Evolutionary conservation across 2,797 vertebrate species (phyloP), one percentile per base, ranked within the genome.

Genomic region (Prionace glauca): DNA sequence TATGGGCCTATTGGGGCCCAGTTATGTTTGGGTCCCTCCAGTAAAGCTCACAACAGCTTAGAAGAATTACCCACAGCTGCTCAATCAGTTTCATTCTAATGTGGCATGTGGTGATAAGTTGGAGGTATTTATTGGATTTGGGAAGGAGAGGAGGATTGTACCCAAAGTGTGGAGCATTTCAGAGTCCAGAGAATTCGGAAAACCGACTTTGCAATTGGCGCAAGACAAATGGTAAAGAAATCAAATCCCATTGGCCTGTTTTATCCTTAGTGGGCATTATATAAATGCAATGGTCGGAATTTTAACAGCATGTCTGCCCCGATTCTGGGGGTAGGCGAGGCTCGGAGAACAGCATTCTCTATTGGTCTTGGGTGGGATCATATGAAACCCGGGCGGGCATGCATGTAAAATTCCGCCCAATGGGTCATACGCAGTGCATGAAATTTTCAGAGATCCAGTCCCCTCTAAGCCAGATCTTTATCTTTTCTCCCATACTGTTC

Each of bases 61-160:
- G 8, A 92, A 92, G 41, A 69, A 92, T 92, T 92, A 62, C n/a
- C 67, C 22, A 65, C 62, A 92, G 90, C 90, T 92, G 90, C 16
- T 67, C 32, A 24, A 36, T 20, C 62, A 36, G 2, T 92, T 92
- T 20, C 20, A 92, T 92, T 92, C 36, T 65, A 92, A 7, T 0
- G 0, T 22, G 8, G 90, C 32, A 92, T 92, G 36, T 9, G 65
- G 88, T 91, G 14, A 32, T 90, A 32, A 7, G 29, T 20, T 62
- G 50, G 50, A 56, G 50, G 50, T 56, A 3, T 92, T 92, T 92
- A 65, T 62, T 92, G 90, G 62, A 92, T 92, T 92, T 24, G 7
- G 62, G 50, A 65, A 91, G 32, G 60, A 16, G 32, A 16, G 87
- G 50, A 26, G 24, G 32, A 29, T 60, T 3, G 5, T 91, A 62